Percentiles rank a stretch among this genome's conserved stretches.
phyloP scores from a whole-genome alignment of 2,797 vertebrate species.

The Cyclopterus lumpus region DNA sequence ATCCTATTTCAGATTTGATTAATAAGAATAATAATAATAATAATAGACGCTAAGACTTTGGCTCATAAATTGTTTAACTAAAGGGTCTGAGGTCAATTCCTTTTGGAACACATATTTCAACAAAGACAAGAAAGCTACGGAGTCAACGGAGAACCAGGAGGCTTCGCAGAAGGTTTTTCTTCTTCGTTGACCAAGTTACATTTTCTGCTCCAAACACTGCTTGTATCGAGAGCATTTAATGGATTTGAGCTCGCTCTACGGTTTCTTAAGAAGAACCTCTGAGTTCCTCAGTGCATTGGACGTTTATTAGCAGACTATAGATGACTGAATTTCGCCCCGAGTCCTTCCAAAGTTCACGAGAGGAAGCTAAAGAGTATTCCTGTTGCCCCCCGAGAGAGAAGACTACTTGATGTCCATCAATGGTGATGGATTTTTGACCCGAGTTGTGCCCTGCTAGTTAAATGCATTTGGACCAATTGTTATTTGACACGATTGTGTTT shows the following conservation, averaged over 20 bases:
- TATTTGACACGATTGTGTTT: neutral
- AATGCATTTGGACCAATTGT: neutral
- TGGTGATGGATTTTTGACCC: constrained; percentile 1
- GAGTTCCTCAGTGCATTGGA: constrained; percentile 2
- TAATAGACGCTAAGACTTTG: too few species aligned
- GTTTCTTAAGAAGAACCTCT: constrained; percentile 5
- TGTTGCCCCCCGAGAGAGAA: constrained; percentile 28
- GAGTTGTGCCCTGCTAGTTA: neutral
- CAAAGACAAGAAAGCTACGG: neutral
- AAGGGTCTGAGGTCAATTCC: neutral
- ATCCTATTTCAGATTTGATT: constrained; percentile 38
- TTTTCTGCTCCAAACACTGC: constrained; percentile 7
- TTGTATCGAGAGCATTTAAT: neutral
- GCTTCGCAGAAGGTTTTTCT: neutral
- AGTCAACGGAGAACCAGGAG: neutral
- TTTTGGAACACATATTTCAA: constrained; percentile 2
- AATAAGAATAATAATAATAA: too few species aligned
- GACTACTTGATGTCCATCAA: neutral
- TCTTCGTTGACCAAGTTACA: constrained; percentile 1
- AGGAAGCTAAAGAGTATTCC: constrained; percentile 48
- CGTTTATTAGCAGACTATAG: constrained; percentile 34
- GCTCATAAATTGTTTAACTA: too few species aligned
- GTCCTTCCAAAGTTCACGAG: constrained; percentile 28
- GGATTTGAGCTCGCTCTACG: constrained; percentile 7
- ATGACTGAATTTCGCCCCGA: constrained; percentile 18